Percentiles rank a stretch among this genome's conserved stretches.
phyloP scores from a whole-genome alignment of 1,140 invertebrate species.

The Trichonephila clavata region DNA sequence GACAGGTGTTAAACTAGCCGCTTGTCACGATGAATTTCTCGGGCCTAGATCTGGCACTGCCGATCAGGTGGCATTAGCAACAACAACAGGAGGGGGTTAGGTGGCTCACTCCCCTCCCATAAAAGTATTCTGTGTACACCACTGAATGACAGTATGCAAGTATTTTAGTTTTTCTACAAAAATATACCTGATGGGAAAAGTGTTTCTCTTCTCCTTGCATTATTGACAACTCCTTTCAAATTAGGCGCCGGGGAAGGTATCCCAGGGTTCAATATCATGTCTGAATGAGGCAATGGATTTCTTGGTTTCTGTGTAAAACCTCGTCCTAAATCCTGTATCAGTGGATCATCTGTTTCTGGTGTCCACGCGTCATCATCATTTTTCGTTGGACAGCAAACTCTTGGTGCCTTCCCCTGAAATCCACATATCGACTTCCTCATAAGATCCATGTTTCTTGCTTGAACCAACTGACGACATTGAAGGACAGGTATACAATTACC shows the following conservation, averaged over 20 bases:
- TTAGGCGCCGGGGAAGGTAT: too few species aligned
- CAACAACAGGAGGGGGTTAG: too few species aligned
- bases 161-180: not conserved
- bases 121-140: too few species aligned
- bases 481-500: slow-evolving; percentile 9
- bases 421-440: slow-evolving; percentile 24
- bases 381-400: not conserved
- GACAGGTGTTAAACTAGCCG: too few species aligned
- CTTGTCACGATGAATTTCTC: too few species aligned
- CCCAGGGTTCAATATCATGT: not conserved
- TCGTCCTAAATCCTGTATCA: not conserved
- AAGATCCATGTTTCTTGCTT: not conserved
- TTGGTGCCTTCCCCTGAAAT: slow-evolving; percentile 23
- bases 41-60: too few species aligned
- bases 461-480: slow-evolving; percentile 10
- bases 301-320: not conserved
- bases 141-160: too few species aligned
- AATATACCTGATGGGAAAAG: slow-evolving; percentile 1
- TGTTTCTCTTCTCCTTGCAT: not conserved
- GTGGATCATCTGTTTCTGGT: not conserved
- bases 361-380: not conserved
- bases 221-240: not conserved
- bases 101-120: too few species aligned
- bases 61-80: too few species aligned
- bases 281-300: not conserved